A percentile compares a stretch with the other conserved stretches of the same genome.
Evolutionary conservation across 2,797 vertebrate genomes (phyloP).

Genomic region (Sarcoramphus papa): DNA sequence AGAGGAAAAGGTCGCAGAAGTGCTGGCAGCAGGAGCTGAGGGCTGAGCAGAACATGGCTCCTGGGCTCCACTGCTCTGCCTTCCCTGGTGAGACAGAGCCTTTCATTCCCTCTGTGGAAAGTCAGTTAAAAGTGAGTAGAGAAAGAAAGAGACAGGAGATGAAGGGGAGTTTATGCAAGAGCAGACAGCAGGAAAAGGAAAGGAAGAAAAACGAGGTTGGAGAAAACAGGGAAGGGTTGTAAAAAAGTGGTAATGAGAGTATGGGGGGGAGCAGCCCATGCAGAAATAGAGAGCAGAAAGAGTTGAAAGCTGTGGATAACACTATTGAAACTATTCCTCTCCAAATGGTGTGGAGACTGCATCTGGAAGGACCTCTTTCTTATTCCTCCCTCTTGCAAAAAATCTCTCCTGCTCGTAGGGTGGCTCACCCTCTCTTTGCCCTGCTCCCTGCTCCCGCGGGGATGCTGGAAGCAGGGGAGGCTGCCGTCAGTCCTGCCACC

Average conservation of each 20-base stretch:
- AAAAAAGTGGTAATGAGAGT: neutral
- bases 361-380: neutral
- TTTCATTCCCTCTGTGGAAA: neutral
- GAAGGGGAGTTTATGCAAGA: neutral
- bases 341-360: neutral
- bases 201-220: neutral
- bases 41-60: accelerated
- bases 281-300: neutral
- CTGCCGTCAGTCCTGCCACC: neutral
- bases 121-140: neutral
- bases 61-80: neutral
- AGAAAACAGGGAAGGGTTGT: neutral
- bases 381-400: neutral
- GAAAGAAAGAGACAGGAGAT: neutral
- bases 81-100: neutral
- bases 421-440: neutral
- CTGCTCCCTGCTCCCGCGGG: neutral
- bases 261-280: no score
- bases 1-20: neutral
- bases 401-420: accelerated
- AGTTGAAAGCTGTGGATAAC: neutral
- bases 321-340: neutral
- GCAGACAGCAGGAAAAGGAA: neutral
- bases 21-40: neutral
- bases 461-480: neutral